Evolutionary conservation across 2,888 invertebrate species (phyloP).

Genomic region (Drosophila gaucha): DNA sequence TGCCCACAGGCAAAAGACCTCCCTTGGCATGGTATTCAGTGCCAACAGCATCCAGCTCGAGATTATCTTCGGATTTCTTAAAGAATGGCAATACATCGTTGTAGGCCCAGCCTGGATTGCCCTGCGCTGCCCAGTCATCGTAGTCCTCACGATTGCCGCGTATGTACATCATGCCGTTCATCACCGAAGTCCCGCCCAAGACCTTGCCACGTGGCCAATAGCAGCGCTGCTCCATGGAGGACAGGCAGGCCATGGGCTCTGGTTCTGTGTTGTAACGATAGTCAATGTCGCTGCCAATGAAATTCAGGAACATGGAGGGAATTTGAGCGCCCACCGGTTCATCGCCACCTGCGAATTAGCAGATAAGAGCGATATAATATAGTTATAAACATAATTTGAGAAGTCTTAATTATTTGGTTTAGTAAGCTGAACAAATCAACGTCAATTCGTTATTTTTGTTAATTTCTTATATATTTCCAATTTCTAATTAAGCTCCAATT

Average conservation of each 20-base stretch:
- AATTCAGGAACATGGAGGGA: conserved; percentile 95
- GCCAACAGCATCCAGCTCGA: conserved; percentile 89
- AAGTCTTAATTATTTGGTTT: too few species aligned
- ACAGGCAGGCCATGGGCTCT: conserved; percentile 91
- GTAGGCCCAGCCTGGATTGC: conserved; percentile 95
- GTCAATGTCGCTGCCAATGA: conserved; percentile 93
- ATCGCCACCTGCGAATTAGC: conserved; percentile 87
- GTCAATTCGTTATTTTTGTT: too few species aligned
- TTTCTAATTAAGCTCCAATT: too few species aligned
- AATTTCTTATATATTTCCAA: too few species aligned
- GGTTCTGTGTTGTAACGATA: conserved; percentile 95
- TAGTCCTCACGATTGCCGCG: conserved; percentile 94
- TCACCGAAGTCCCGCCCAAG: conserved; percentile 95
- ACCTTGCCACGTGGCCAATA: conserved; percentile 95
- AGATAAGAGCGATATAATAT: not conserved
- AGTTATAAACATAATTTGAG: not conserved
- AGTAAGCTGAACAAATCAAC: too few species aligned
- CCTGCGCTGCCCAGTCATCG: conserved; percentile 93
- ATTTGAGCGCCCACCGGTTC: conserved; percentile 95
- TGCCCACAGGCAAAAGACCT: conserved; percentile 91
- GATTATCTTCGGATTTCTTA: conserved; percentile 93
- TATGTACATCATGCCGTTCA: conserved; percentile 99
- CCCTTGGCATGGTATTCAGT: conserved; percentile 91
- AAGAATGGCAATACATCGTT: conserved; percentile 96
- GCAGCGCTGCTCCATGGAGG: conserved; percentile 88